A percentile compares a stretch with the other conserved stretches of the same genome.
Evolutionary conservation across 2,888 invertebrate species (phyloP).

Genomic region (Acanthosoma haemorrhoidale): DNA sequence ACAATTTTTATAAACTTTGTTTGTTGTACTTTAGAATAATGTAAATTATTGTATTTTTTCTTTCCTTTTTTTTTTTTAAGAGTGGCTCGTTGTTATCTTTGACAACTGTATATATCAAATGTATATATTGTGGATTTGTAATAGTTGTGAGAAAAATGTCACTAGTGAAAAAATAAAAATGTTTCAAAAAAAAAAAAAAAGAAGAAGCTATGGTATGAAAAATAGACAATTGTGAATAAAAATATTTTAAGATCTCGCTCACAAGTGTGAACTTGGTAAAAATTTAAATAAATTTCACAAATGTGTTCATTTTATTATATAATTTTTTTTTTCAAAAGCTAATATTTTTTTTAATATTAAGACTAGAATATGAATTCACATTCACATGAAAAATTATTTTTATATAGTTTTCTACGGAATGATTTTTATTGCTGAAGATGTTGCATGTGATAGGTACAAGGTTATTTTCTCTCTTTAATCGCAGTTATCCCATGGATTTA

Average conservation of each 20-base stretch:
- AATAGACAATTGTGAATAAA: not conserved
- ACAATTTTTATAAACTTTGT: conserved; percentile 18
- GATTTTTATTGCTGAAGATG: conserved; percentile 9
- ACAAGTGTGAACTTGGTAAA: not conserved
- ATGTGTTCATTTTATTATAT: conserved; percentile 19
- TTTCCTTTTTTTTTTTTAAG: not conserved
- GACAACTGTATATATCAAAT: conserved; percentile 25
- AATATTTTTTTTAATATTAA: not conserved
- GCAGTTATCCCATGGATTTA: not conserved
- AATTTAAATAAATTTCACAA: conserved; percentile 9
- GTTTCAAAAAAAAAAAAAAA: not conserved
- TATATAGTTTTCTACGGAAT: conserved; percentile 12
- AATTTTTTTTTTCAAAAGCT: not conserved
- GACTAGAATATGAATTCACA: conserved; percentile 3
- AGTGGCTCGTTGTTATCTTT: conserved; percentile 11
- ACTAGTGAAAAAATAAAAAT: not conserved
- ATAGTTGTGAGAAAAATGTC: not conserved
- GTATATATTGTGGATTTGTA: conserved; percentile 20
- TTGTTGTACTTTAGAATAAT: conserved; percentile 11
- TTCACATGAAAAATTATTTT: not conserved
- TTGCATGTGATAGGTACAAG: not conserved
- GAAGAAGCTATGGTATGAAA: not conserved
- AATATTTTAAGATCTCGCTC: conserved; percentile 15
- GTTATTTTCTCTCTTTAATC: not conserved
- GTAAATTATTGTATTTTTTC: conserved; percentile 23